Percentiles rank a stretch among this genome's conserved stretches.
Evolutionary conservation across 2,113 vertebrate genomes (phyloP).

Genomic region (Sylvilagus bachmani): DNA sequence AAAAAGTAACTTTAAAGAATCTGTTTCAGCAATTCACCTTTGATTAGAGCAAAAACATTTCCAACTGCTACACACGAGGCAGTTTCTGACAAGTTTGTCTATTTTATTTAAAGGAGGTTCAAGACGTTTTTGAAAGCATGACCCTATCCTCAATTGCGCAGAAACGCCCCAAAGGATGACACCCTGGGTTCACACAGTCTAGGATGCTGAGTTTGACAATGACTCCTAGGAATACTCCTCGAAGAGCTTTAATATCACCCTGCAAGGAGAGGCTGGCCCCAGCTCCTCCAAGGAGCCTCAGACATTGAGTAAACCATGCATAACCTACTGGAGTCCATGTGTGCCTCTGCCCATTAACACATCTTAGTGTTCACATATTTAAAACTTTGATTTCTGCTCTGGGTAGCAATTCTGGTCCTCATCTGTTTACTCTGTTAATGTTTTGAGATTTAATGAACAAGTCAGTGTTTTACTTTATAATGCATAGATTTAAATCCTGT

Average conservation of each 20-base stretch:
- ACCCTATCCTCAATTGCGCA: not conserved
- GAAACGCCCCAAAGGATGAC: not conserved
- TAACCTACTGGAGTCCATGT: not conserved
- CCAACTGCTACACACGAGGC: not conserved
- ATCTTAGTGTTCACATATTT: not conserved
- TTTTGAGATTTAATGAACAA: constrained; percentile 45
- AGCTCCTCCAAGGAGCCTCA: not conserved
- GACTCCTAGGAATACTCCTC: not conserved
- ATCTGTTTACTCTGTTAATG: constrained; percentile 12
- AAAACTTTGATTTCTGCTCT: constrained; percentile 27
- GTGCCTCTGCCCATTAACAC: not conserved
- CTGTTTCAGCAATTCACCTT: constrained; percentile 14
- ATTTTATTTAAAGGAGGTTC: constrained; percentile 50
- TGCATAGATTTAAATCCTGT: constrained; percentile 27
- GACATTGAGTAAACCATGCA: not conserved
- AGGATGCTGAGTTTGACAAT: not conserved
- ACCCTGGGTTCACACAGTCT: not conserved
- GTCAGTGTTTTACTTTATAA: not conserved
- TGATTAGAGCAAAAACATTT: constrained; percentile 39
- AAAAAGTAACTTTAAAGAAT: constrained; percentile 10
- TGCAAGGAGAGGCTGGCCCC: not conserved
- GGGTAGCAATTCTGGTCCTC: not conserved
- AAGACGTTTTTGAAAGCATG: not conserved
- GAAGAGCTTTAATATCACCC: not conserved
- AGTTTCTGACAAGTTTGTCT: constrained; percentile 33